Conservation (phyloP, 2,113 vertebrate genomes). For the mouse (Mus musculus) region DNA sequence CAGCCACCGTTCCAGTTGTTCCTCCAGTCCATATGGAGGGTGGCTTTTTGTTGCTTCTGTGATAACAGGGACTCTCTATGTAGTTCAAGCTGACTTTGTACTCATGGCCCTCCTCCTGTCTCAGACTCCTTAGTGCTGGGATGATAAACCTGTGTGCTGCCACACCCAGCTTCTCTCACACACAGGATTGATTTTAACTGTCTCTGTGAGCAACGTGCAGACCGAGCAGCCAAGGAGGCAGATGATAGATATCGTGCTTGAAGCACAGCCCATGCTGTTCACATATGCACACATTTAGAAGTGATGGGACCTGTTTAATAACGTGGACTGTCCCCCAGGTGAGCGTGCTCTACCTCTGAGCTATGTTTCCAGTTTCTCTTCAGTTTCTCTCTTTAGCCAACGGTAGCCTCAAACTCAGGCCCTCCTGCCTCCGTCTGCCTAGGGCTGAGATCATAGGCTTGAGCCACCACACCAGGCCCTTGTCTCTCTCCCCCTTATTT, state of each 20-base stretch:
- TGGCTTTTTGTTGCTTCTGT: background rate
- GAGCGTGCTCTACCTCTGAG: background rate
- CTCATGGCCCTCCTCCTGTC: background rate
- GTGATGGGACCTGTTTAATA: background rate
- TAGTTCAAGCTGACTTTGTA: background rate
- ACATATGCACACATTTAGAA: background rate
- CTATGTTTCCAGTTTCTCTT: no score
- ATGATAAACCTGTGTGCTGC: background rate
- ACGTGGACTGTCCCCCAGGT: background rate
- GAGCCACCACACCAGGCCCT: background rate
- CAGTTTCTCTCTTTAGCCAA: background rate
- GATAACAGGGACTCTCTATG: background rate
- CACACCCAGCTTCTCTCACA: background rate
- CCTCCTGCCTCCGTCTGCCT: background rate
- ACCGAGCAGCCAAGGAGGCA: background rate
- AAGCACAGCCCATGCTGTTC: background rate
- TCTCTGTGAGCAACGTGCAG: background rate
- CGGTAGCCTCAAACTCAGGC: background rate
- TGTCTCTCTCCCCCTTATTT: rapidly evolving
- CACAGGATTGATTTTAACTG: background rate
- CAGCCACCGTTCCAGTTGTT: background rate
- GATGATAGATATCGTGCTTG: background rate
- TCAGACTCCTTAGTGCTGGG: background rate
- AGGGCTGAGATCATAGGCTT: no score
- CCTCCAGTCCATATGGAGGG: background rate